Percentiles rank a stretch among this genome's conserved stretches.
phyloP scores from a whole-genome alignment of 2,888 invertebrate species.

The Arctia plantaginis region DNA sequence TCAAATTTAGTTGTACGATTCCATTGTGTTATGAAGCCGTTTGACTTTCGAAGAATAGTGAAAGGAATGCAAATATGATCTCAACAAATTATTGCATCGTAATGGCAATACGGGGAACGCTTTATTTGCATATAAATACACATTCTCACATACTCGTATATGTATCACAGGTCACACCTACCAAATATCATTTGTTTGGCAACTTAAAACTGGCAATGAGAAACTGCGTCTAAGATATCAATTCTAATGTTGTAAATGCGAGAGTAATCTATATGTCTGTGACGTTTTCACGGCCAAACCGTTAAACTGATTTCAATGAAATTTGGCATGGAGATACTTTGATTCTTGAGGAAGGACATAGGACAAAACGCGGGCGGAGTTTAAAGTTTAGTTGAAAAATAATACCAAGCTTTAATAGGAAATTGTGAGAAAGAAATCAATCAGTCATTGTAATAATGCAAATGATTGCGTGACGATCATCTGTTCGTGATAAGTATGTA shows the following conservation, averaged over 20 bases:
- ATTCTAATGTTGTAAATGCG: too few species aligned
- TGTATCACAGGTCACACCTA: background rate
- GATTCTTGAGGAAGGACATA: too few species aligned
- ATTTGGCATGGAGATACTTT: too few species aligned
- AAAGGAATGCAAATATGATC: conserved; percentile 7
- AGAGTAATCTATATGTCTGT: background rate
- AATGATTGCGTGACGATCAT: too few species aligned
- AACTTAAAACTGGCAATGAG: background rate
- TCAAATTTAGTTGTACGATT: background rate
- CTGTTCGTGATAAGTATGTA: too few species aligned
- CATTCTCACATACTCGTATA: background rate
- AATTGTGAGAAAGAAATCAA: too few species aligned
- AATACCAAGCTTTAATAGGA: too few species aligned
- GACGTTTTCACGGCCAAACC: too few species aligned
- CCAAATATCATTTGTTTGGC: background rate
- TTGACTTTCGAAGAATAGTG: background rate
- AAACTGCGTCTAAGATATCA: background rate
- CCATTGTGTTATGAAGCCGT: background rate
- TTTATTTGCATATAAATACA: conserved; percentile 12
- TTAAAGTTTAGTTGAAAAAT: too few species aligned
- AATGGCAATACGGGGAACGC: conserved; percentile 3
- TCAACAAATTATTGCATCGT: conserved; percentile 6
- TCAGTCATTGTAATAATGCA: too few species aligned
- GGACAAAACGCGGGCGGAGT: too few species aligned
- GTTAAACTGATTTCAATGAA: too few species aligned